Base-by-base conservation (phyloP, 2,113 vertebrate genomes). In the Hystrix cristata region DNA sequence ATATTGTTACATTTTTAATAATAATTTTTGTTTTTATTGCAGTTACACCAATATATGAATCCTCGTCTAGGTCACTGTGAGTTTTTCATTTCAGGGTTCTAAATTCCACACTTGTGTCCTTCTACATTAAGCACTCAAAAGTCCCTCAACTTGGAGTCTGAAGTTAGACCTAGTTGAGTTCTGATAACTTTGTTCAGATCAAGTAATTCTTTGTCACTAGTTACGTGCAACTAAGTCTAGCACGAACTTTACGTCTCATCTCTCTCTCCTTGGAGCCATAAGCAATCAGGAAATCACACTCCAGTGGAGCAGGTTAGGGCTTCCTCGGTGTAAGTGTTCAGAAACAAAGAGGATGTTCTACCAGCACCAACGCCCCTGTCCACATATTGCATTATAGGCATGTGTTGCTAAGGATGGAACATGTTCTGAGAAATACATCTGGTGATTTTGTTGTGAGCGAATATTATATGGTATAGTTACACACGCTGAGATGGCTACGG, bases 111-210 rank as follows among this genome's bases (percentile, higher is more conserved):
- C 16, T 62, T 62, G 1, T 38, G 18, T 71, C 13, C 65, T 2
- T 81, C 83, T 43, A 8, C 21, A 38, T 43, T 71, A 25, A 65
- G 9, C 25, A 71, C 62, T 72, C 23, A 62, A 15, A 23, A 74
- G 48, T 21, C 13, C 46, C 34, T 11, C 48, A n/a, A 27, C 38
- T 18, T 8, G 43, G 46, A 16, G 2, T 71, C 55, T 51, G 14
- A 31, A 78, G 55, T 86, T 46, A 78, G n/a, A 86, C 43, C n/a
- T 72, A 4, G 27, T 10, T 76, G 19, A 87, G 34, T 97, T 96
- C 81, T 74, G 29, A 43, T 23, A 71, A 16, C 23, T 69, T 15
- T 34, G 3, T 87, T 72, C 67, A 71, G 38, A 51, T 46, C n/a
- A n/a, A 94, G 18, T 46, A 21, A 46, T 25, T 38, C 69, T 90